These are phyloP conservation scores for Villa cingulata DNA, from an alignment of 2,888 invertebrate genomes.

Conservation along the genomic window DNA sequence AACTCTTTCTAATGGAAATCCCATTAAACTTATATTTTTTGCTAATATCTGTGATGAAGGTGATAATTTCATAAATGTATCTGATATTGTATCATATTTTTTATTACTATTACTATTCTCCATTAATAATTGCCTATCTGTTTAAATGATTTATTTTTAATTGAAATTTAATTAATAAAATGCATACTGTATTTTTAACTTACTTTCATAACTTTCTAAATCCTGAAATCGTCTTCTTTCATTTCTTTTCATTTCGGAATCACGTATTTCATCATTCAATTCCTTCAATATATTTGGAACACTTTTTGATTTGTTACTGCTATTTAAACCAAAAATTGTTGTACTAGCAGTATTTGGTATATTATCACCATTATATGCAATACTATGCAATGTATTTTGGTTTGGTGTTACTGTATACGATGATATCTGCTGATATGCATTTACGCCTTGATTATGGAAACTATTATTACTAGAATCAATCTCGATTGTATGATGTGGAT, in stretches of 20 bases:
- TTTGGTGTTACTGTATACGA: background rate
- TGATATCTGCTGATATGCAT: conserved; percentile 34
- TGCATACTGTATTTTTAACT: background rate
- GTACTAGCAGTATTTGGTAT: background rate
- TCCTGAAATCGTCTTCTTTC: background rate
- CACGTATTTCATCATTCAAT: conserved; percentile 42
- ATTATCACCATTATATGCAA: background rate
- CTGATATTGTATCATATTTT: conserved; percentile 4
- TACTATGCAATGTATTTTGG: background rate
- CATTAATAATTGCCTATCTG: background rate
- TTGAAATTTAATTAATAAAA: too few relatives aligned
- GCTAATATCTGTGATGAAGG: conserved; percentile 51
- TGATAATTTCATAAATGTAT: conserved; percentile 30
- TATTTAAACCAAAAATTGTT: background rate
- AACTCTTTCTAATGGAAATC: conserved; percentile 69
- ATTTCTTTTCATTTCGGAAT: background rate
- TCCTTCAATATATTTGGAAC: conserved; percentile 66
- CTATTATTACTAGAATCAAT: background rate
- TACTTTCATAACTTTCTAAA: background rate
- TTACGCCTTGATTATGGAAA: conserved; percentile 29
- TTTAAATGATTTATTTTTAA: background rate
- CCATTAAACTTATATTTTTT: conserved; percentile 70
- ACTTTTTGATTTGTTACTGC: conserved; percentile 43
- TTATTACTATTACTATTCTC: background rate
- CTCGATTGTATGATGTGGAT: background rate